A percentile compares a stretch with the other conserved stretches of the same genome.
Conservation (phyloP, 2,888 invertebrate genomes). For the Synergus umbraculus region DNA sequence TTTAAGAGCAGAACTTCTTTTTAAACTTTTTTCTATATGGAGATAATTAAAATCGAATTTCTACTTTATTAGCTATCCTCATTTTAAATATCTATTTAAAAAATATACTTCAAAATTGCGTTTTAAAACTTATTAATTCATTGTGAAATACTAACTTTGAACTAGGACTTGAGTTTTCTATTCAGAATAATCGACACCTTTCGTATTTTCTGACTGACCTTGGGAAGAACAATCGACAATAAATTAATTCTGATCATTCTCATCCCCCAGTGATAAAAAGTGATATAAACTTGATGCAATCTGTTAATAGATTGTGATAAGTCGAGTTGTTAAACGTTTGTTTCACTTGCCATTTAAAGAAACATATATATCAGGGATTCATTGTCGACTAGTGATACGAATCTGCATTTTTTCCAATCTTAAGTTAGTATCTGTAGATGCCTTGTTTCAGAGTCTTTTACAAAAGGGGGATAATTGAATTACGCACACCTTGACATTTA, state of each 20-base stretch:
- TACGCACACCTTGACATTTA: slow-evolving; percentile 42
- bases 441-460: slow-evolving; percentile 25
- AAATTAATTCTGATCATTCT: slow-evolving; percentile 21
- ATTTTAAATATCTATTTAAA: neutral
- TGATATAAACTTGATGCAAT: neutral
- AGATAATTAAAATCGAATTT: slow-evolving; percentile 20
- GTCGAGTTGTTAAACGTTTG: neutral
- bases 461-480: slow-evolving; percentile 39
- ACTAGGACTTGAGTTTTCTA: slow-evolving; percentile 24
- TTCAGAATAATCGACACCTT: slow-evolving; percentile 20
- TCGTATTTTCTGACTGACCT: slow-evolving; percentile 30
- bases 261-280: slow-evolving; percentile 23
- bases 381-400: slow-evolving; percentile 27
- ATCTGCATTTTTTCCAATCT: slow-evolving; percentile 36
- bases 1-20: slow-evolving; percentile 3
- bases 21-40: neutral
- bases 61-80: neutral
- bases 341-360: slow-evolving; percentile 39
- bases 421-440: slow-evolving; percentile 29
- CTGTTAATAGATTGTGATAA: slow-evolving; percentile 31
- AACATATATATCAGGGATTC: slow-evolving; percentile 40
- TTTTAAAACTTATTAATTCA: neutral
- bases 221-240: slow-evolving; percentile 28
- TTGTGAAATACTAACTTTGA: slow-evolving; percentile 21
- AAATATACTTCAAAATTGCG: neutral